These are phyloP conservation scores for Drosophila elegans DNA, from an alignment of 1,140 invertebrate species.

Conservation along the genomic window DNA sequence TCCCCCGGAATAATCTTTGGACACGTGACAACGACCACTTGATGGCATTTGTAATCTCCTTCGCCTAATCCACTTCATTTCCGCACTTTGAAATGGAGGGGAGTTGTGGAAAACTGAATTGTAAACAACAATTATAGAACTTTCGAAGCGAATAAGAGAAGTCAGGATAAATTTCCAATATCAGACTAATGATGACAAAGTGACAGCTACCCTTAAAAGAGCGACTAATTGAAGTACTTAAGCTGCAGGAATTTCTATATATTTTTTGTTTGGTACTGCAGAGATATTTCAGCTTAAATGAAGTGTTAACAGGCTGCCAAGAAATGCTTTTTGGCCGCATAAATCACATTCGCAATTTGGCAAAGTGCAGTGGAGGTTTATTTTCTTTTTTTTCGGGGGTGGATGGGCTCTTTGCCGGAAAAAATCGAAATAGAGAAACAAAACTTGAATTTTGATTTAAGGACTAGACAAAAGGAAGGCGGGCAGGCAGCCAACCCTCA, in stretches of 20 bases:
- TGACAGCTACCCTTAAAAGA: not conserved
- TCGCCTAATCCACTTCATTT: slow-evolving; percentile 38
- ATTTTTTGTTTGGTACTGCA: not conserved
- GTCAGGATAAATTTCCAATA: not conserved
- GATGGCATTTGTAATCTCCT: slow-evolving; percentile 41
- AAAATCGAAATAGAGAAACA: slow-evolving; percentile 1
- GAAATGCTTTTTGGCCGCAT: slow-evolving; percentile 36
- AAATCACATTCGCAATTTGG: slow-evolving; percentile 76
- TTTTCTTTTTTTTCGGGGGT: not conserved
- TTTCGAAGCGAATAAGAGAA: slow-evolving; percentile 16
- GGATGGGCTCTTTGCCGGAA: slow-evolving; percentile 1
- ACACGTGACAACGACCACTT: slow-evolving; percentile 52
- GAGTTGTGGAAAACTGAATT: slow-evolving; percentile 56
- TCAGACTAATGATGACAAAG: slow-evolving; percentile 7
- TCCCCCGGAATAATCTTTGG: slow-evolving; percentile 31
- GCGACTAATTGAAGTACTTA: slow-evolving; percentile 40
- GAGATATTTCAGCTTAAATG: slow-evolving; percentile 60
- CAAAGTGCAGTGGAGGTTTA: slow-evolving; percentile 54
- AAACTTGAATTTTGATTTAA: slow-evolving; percentile 36
- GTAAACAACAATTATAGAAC: slow-evolving; percentile 72
- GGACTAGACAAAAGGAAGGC: slow-evolving; percentile 11
- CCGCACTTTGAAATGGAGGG: not conserved
- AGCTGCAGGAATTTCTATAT: slow-evolving; percentile 13
- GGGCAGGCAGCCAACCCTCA: slow-evolving; percentile 20
- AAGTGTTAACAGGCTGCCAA: slow-evolving; percentile 67